These are phyloP conservation scores for Macrostomum lignano DNA, from an alignment of 1,140 invertebrate genomes.

Conservation along the genomic window DNA sequence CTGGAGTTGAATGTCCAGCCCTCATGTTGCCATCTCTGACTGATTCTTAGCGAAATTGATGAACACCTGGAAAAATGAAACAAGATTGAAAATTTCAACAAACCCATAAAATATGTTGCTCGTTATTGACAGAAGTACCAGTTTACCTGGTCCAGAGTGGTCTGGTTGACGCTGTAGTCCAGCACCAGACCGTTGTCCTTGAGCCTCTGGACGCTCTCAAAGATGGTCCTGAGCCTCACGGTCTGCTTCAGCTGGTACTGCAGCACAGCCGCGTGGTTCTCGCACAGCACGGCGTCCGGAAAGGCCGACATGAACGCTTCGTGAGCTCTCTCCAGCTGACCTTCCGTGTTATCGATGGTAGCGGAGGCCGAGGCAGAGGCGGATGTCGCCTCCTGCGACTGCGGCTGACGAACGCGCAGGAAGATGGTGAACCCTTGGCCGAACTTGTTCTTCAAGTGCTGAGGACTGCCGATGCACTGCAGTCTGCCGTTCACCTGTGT, in stretches of 20 bases:
- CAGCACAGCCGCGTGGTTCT: too few species aligned
- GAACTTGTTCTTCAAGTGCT: slow-evolving; percentile 27
- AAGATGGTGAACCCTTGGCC: slow-evolving; percentile 30
- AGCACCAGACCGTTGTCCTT: slow-evolving; percentile 21
- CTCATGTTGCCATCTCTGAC: too few species aligned
- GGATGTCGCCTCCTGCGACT: too few species aligned
- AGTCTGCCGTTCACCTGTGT: slow-evolving; percentile 32
- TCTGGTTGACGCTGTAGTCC: slow-evolving; percentile 31
- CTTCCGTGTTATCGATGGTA: too few species aligned
- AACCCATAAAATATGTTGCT: too few species aligned
- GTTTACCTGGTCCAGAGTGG: slow-evolving; percentile 26
- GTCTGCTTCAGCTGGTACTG: background rate
- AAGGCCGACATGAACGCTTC: background rate
- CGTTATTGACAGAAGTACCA: too few species aligned
- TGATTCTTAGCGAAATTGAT: too few species aligned
- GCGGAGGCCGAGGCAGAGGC: too few species aligned
- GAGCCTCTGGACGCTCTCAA: slow-evolving; percentile 25
- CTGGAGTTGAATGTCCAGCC: too few species aligned
- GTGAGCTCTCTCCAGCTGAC: background rate
- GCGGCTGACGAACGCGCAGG: too few species aligned
- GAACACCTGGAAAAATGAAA: too few species aligned
- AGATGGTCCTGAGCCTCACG: slow-evolving; percentile 11
- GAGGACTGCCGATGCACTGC: slow-evolving; percentile 29
- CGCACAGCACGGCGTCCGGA: background rate
- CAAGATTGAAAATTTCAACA: too few species aligned